A percentile compares a stretch with the other conserved stretches of the same genome.
Conservation (phyloP, 2,888 invertebrate genomes). For the Caenorhabditis afra region DNA sequence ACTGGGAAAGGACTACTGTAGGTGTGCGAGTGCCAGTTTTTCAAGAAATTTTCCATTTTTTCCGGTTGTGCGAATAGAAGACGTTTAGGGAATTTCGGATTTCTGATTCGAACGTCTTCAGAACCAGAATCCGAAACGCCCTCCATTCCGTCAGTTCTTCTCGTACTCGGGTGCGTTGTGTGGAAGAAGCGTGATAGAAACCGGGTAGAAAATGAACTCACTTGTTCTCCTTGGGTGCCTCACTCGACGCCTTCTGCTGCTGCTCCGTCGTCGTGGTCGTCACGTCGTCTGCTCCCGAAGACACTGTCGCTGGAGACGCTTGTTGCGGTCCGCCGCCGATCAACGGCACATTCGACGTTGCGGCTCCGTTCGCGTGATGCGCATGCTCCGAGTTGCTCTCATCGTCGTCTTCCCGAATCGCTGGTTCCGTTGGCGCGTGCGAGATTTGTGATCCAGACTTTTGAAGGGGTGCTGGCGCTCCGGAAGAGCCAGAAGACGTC, state of each 20-base stretch:
- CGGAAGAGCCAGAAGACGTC: not conserved
- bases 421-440: constrained; percentile 79
- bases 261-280: not conserved
- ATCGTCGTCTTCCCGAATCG: constrained; percentile 79
- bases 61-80: too few species aligned
- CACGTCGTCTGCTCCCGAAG: constrained; percentile 12
- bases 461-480: constrained; percentile 49
- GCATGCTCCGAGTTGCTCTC: constrained; percentile 69
- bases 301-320: constrained; percentile 8
- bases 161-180: too few species aligned
- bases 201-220: constrained; percentile 37
- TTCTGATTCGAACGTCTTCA: not conserved
- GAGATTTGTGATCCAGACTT: constrained; percentile 76
- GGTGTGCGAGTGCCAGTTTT: constrained; percentile 6
- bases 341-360: constrained; percentile 48
- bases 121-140: not conserved
- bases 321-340: constrained; percentile 40
- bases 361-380: constrained; percentile 32
- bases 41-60: not conserved
- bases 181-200: not conserved
- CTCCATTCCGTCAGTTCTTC: too few species aligned
- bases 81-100: too few species aligned
- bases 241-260: constrained; percentile 55
- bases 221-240: constrained; percentile 63
- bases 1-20: too few species aligned